Base-by-base conservation (phyloP, 2,113 vertebrate genomes). In the Triplophysa rosa region DNA sequence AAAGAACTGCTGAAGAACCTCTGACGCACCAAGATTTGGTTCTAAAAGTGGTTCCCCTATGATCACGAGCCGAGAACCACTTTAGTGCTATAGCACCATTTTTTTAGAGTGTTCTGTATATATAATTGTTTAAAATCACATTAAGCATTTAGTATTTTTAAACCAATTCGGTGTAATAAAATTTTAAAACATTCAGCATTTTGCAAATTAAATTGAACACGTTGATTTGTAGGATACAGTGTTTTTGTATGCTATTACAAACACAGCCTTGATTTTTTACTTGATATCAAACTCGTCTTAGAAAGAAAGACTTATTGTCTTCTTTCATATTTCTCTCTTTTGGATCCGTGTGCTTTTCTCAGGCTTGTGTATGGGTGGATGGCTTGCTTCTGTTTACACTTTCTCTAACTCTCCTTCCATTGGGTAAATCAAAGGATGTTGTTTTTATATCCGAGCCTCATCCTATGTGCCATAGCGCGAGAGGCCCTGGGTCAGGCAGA, bases 371-470 rank as follows among this genome's bases (percentile, higher is more conserved):
- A 29, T 62, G 54, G 24, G 33, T 59, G 47, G 73, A 76, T 56
- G 70, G 47, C 74, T 81, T n/a, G 9, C 37, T 79, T 33, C 23
- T 56, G 52, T 82, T 77, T 76, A 70, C 80, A 79, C 54, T 76
- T 76, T 83, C 61, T 62, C 64, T n/a, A 65, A 64, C 19, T 56
- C 58, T 66, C 58, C 75, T 81, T 76, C 52, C 47, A 66, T 52
- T 54, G 56, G 58, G 40, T 54, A 74, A 80, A 78, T 80, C 64
- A 61, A 66, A 78, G 63, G 65, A 61, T 40, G 74, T 37, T 72
- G 78, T 79, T 83, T 80, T 85, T 56, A 75, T 69, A 79, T 81
- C 68, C 67, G 47, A 7, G 78, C 86, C 63, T 59, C 76, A 66
- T 87, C 67, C 78, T 65, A 61, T 52, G 69, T 67, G 67, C 67